A percentile compares a stretch with the other conserved stretches of the same genome.
Conservation (phyloP, 2,113 vertebrate genomes). For the Oreamnos americanus region DNA sequence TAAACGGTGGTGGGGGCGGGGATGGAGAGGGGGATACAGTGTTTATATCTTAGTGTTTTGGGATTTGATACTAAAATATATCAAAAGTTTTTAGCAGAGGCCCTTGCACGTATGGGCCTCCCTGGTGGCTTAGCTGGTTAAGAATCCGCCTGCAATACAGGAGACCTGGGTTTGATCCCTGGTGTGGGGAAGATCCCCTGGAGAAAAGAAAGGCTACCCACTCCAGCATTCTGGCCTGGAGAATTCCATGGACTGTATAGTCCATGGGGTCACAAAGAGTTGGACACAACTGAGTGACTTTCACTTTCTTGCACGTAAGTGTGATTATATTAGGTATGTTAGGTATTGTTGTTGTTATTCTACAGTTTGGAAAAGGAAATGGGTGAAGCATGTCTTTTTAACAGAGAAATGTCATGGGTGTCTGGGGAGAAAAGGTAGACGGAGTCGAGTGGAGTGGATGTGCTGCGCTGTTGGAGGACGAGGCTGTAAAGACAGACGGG, state of each 20-base stretch:
- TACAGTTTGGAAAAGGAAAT: not conserved
- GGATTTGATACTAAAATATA: not conserved
- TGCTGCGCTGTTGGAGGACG: not conserved
- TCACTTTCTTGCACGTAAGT: not conserved
- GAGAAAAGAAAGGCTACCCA: not conserved
- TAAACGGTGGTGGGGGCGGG: not conserved
- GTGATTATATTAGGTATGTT: not conserved
- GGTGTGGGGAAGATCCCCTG: not conserved
- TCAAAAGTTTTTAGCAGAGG: not conserved
- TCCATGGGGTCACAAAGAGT: not conserved
- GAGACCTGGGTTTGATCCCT: not conserved
- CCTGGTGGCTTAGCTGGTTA: not conserved
- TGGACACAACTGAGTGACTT: not conserved
- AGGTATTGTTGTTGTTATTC: not conserved
- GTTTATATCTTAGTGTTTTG: not conserved
- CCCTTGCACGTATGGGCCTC: not conserved
- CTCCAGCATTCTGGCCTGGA: not conserved
- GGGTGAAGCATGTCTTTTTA: not conserved
- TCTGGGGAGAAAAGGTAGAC: not conserved
- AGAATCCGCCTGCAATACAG: rapidly evolving
- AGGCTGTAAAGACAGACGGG: not conserved
- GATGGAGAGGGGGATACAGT: not conserved
- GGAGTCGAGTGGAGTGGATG: no score
- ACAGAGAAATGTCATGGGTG: not conserved
- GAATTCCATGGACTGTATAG: not conserved